phyloP scores from a whole-genome alignment of 2,113 vertebrate genomes.

The Menidia beryllina region DNA sequence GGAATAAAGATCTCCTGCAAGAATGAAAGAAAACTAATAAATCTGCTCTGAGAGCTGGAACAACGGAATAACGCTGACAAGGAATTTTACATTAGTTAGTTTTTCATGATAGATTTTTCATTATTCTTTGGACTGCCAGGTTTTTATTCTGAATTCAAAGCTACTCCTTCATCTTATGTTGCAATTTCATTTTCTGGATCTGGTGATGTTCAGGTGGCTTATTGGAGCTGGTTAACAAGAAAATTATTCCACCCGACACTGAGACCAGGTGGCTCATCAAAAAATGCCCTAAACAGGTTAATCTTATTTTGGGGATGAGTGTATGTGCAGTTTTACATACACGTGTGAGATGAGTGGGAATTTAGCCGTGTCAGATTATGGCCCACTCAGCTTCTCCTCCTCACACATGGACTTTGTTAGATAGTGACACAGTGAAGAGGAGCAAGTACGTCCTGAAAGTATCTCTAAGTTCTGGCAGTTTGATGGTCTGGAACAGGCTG shows the following conservation, averaged over 20 bases:
- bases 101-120: slow-evolving; percentile 25
- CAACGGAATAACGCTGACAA: slow-evolving; percentile 47
- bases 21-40: slow-evolving; percentile 40
- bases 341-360: slow-evolving; percentile 14
- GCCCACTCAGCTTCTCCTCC: neutral
- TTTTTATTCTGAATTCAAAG: slow-evolving; percentile 58
- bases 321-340: slow-evolving; percentile 32
- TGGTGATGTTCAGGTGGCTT: slow-evolving; percentile 74
- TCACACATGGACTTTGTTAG: slow-evolving; percentile 16
- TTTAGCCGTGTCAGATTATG: slow-evolving; percentile 6
- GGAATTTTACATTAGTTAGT: slow-evolving; percentile 38
- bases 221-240: slow-evolving; percentile 65
- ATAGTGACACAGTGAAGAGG: slow-evolving; percentile 8
- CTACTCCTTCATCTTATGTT: slow-evolving; percentile 23
- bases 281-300: slow-evolving; percentile 45
- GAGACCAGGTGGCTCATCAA: slow-evolving; percentile 76
- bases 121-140: slow-evolving; percentile 7
- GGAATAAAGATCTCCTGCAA: too few species aligned
- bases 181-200: slow-evolving; percentile 25
- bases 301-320: slow-evolving; percentile 36
- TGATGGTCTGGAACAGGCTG: too few species aligned
- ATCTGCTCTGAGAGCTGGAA: slow-evolving; percentile 42
- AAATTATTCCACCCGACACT: slow-evolving; percentile 64
- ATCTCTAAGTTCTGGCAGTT: too few species aligned
- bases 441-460: slow-evolving; percentile 1